Evolutionary conservation across 2,113 vertebrate species (phyloP).

Genomic region (Silurus glanis): DNA sequence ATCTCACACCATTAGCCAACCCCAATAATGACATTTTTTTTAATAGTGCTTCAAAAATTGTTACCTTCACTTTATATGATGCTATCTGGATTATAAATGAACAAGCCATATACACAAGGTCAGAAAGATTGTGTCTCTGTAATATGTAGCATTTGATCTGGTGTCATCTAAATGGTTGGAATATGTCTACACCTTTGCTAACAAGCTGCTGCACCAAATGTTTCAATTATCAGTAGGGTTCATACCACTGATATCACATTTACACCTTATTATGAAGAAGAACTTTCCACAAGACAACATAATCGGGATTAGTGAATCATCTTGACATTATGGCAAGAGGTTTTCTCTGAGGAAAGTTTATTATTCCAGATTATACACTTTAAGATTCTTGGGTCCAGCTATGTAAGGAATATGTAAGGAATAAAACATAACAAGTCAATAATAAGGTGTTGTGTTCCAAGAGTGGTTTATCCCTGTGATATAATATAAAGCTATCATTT

Average conservation of each 20-base stretch:
- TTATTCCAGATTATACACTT: background rate
- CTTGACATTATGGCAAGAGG: background rate
- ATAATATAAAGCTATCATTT: background rate
- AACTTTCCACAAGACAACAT: background rate
- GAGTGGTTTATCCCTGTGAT: background rate
- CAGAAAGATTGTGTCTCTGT: background rate
- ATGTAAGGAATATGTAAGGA: background rate
- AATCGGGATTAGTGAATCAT: background rate
- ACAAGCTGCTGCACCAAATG: background rate
- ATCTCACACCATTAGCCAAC: background rate
- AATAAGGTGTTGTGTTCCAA: no score
- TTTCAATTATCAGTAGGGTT: background rate
- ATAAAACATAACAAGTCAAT: background rate
- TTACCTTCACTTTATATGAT: background rate
- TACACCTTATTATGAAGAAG: background rate
- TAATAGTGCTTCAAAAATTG: background rate
- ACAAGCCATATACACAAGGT: background rate
- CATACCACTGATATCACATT: background rate
- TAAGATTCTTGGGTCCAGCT: background rate
- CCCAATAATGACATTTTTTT: background rate
- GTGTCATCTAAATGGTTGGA: background rate
- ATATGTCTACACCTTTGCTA: background rate
- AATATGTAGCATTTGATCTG: background rate
- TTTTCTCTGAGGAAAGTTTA: background rate
- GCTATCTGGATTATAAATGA: background rate